Base-by-base conservation (phyloP, 2,888 invertebrate genomes). In the Chelonus formosanus region DNA sequence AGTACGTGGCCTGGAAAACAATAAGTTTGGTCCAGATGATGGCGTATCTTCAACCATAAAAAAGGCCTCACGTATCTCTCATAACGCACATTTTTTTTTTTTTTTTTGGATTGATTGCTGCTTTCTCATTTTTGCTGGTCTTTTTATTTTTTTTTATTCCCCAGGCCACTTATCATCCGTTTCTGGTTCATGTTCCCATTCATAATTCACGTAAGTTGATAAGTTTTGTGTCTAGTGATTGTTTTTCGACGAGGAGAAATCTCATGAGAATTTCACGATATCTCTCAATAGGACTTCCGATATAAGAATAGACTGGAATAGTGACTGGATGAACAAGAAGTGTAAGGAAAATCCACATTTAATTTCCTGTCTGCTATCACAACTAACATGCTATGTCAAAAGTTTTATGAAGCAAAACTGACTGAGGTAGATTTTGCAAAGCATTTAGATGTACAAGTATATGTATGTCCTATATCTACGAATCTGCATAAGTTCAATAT, bases 1-100 rank as follows among this genome's bases (percentile, higher is more conserved):
- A 31, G 65, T 72, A 72, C 72, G 72, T 72, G 72, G 67, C 67
- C 68, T 54, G 72, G 48, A 55, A 70, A 67, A 71, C 72, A 72
- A 72, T 70, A 64, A 71, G 57, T 60, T 63, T 40, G 57, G 52
- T 45, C 61, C 40, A 47, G 61, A 52, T 48, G 48, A 53, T 50
- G 67, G 56, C 56, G 45, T 63, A 52, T 57, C 59, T 64, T 64
- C 55, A 40, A 4, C 10, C 54, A 66, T 45, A 36, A 47, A 64
- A 31, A 64, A 56, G 7, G 58, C 35, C 47, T 52, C 35, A 44
- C 47, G 32, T n/a, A 5, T 32, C 48, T 31, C 7, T 52, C n/a
- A 40, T 64, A n/a, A 43, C 40, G 44, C 35, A 32, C 34, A 35
- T 50, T 43, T 36, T 31, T 60, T 35, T 20, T 7, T 50, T 43